Evolutionary conservation across 2,113 vertebrate genomes (phyloP).

Genomic region (Myrmecophaga tridactyla): DNA sequence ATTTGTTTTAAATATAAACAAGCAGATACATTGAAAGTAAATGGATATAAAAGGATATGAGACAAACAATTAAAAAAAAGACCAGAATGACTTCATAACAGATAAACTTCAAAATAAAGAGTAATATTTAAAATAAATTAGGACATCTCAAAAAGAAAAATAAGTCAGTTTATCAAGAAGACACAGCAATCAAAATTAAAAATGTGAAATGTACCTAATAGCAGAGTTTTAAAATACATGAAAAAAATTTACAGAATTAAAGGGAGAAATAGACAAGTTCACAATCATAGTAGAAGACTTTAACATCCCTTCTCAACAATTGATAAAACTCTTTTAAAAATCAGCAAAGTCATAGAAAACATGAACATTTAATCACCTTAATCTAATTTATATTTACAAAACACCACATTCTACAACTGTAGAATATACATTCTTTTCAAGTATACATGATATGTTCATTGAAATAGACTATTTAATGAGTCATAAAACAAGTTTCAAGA

Average conservation of each 20-base stretch:
- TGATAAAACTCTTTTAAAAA: not conserved
- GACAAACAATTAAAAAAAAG: not conserved
- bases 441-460: not conserved
- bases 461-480: not conserved
- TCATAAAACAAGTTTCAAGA: constrained; percentile 24
- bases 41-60: not conserved
- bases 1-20: not conserved
- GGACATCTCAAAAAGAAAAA: not conserved
- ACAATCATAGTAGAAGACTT: not conserved
- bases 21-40: not conserved
- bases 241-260: not conserved
- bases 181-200: not conserved
- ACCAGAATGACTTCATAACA: not conserved
- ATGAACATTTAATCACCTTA: not conserved
- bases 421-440: constrained; percentile 14
- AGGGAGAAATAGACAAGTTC: not conserved
- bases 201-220: not conserved
- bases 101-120: not conserved
- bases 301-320: not conserved
- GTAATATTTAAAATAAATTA: not conserved
- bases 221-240: not conserved
- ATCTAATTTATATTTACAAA: not conserved
- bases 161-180: not conserved
- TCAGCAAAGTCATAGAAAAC: not conserved
- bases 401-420: not conserved